Conservation (phyloP, 2,797 vertebrate genomes). For the Coregonus suidteri region DNA sequence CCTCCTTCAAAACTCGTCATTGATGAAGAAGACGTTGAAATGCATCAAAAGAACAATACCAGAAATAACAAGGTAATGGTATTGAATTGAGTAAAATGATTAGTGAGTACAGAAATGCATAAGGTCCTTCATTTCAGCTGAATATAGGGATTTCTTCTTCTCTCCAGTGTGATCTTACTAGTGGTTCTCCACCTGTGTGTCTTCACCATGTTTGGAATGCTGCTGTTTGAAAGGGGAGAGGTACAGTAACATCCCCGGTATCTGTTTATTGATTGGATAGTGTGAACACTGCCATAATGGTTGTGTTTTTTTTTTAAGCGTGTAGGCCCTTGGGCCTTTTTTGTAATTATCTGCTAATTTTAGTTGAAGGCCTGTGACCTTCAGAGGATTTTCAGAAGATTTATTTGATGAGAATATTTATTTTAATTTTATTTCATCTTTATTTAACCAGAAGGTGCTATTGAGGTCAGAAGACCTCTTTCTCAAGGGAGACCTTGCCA, state of each 20-base stretch:
- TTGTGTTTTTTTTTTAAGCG: neutral
- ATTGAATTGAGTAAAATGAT: neutral
- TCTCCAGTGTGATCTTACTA: constrained; percentile 72
- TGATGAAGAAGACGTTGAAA: constrained; percentile 86
- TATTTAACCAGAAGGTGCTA: neutral
- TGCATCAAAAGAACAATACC: constrained; percentile 78
- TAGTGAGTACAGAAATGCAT: neutral
- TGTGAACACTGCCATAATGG: neutral
- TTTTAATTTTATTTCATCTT: neutral
- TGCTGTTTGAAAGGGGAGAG: constrained; percentile 78
- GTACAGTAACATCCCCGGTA: constrained; percentile 48
- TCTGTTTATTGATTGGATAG: neutral
- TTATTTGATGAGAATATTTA: neutral
- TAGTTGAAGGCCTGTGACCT: neutral
- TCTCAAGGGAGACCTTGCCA: neutral
- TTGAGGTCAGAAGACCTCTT: too few relatives aligned
- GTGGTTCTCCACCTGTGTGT: constrained; percentile 76
- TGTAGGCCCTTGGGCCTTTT: neutral
- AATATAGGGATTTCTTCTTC: neutral
- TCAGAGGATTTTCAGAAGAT: neutral
- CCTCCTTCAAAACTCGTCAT: constrained; percentile 83
- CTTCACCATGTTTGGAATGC: constrained; percentile 81
- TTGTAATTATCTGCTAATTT: neutral
- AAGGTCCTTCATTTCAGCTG: neutral
- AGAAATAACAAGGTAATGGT: constrained; percentile 77